Conservation (phyloP, 2,888 invertebrate species). For the Eupithecia vulgata region DNA sequence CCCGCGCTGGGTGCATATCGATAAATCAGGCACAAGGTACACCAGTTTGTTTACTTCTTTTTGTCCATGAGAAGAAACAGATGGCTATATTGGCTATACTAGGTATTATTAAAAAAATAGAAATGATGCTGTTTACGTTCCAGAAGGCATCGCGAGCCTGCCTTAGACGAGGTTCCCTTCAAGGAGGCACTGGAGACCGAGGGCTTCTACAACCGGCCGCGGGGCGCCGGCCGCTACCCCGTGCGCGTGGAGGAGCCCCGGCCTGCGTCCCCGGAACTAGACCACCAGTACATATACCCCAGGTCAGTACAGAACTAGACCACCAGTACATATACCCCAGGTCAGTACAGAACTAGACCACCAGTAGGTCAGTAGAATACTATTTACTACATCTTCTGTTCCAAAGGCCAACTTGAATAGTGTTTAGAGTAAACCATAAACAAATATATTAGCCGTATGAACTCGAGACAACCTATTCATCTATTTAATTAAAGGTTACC, state of each 20-base stretch:
- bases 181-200: constrained; percentile 60
- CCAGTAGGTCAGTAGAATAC: constrained; percentile 1
- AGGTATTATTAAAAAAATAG: background rate
- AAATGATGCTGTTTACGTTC: background rate
- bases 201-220: constrained; percentile 73
- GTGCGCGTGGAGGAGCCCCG: constrained; percentile 53
- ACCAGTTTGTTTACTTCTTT: no score
- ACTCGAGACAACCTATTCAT: no score
- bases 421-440: no score
- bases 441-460: no score
- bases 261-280: background rate
- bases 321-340: background rate
- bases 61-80: no score
- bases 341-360: background rate
- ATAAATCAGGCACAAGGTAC: no score
- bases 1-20: no score
- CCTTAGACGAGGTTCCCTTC: constrained; percentile 62
- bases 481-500: no score
- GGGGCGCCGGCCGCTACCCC: constrained; percentile 62
- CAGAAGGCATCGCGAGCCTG: constrained; percentile 43
- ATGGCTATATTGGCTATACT: no score
- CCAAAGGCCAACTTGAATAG: no score
- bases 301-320: background rate
- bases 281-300: background rate
- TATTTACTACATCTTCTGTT: no score